Base-by-base conservation (phyloP, 2,113 vertebrate species). In the Vidua chalybeata region DNA sequence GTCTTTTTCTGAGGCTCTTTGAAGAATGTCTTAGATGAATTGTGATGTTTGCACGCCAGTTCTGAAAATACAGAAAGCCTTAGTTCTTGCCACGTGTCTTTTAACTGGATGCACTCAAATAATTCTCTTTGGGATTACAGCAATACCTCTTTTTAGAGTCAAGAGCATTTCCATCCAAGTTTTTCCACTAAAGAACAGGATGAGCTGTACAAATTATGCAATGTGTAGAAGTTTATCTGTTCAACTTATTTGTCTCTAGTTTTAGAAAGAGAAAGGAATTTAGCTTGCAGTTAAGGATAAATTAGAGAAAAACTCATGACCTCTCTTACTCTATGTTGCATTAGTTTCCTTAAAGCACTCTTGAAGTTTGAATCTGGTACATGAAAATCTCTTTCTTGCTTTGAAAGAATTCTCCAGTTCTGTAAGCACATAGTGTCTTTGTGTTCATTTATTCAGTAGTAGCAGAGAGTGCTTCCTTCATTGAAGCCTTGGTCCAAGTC, bases 1-100 rank as follows among this genome's bases (percentile, higher is more conserved):
- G 63, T 87, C 59, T 91, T 72, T 92, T 87, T 89, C 45, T 91
- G 35, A 68, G 84, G 72, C 68, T 84, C 83, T 96, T 85, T 90
- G 67, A 95, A 85, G 58, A 91, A 43, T 55, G 35, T 27, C 55
- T 91, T 89, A 68, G 39, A 69, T 2, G 48, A 79, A 41, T 46
- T 87, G 87, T 80, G 82, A 76, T 91, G 62, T 76, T 89, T 79
- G 75, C 51, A 58, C 75, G 73, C 0, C 5, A 66, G 62, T 54
- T 89, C 73, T 80, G 54, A 66, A 93, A 89, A 81, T 20, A 66
- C 8, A n/a, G 75, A 56, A 83, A 94, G 76, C 18, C 48, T 93
- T 41, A 39, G 35, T 66, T 85, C 51, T 51, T 83, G 39, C 51
- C 54, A 33, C 4, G 2, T 73, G n/a, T 54, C 58, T 85, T 92